Conservation (phyloP, 1,140 invertebrate genomes). For the Heliconius hewitsoni region DNA sequence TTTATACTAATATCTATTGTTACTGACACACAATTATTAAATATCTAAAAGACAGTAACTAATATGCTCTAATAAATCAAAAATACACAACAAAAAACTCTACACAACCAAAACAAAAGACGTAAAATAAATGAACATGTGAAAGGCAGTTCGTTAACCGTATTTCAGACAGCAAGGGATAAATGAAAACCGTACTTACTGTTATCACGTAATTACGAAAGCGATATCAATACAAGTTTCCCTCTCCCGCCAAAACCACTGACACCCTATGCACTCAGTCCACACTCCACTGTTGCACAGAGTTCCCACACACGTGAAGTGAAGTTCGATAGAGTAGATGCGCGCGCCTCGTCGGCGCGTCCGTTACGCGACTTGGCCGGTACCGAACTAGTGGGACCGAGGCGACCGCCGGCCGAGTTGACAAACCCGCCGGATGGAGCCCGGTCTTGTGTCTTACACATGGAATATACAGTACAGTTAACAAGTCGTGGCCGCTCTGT, state of each 20-base stretch:
- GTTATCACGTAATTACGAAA: conserved; percentile 74
- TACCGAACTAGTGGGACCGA: conserved; percentile 63
- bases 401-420: conserved; percentile 57
- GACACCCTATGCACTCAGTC: conserved; percentile 54
- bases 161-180: conserved; percentile 44
- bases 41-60: neutral
- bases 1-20: too few species aligned
- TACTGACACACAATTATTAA: too few species aligned
- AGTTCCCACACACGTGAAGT: conserved; percentile 54
- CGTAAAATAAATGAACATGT: conserved; percentile 27
- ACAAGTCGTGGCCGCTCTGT: too few species aligned
- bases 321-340: conserved; percentile 52
- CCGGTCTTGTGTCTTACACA: conserved; percentile 36
- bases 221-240: conserved; percentile 64
- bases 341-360: conserved; percentile 62
- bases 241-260: conserved; percentile 64
- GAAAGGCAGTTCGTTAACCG: conserved; percentile 26
- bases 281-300: conserved; percentile 41
- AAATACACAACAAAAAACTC: conserved; percentile 3
- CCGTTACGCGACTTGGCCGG: conserved; percentile 59
- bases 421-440: conserved; percentile 53
- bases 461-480: conserved; percentile 40
- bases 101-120: conserved; percentile 22
- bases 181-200: conserved; percentile 66
- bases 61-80: neutral